Base-by-base conservation (phyloP, 2,113 vertebrate species). In the Anseranas semipalmata region DNA sequence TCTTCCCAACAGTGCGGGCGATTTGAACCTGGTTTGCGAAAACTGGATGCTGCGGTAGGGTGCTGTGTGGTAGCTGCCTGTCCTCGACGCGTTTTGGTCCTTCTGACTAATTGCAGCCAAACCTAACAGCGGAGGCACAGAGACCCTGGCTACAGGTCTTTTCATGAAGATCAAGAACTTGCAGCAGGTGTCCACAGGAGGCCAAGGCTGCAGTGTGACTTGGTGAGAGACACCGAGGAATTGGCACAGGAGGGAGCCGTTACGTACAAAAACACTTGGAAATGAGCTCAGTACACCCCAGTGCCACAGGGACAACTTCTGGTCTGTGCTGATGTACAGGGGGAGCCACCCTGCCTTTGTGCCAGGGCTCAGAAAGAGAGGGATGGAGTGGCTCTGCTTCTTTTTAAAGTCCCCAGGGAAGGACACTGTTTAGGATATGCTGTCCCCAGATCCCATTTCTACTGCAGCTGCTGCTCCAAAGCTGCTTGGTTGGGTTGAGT, bases 41-140 rank as follows among this genome's bases (percentile, higher is more conserved):
- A 65, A 17, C 39, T 14, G 59, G 41, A n/a, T 4, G 2, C 21
- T 0, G 0, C 7, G 28, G 48, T 41, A 39, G 28, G 2, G 20
- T 35, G 70, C 14, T 60, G 6, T 76, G 10, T 43, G 37, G 55
- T 78, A 4, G 14, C n/a, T 59, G 5, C 19, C 5, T 43, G 14
- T 76, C 62, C 17, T 70, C 24, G 10, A 17, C 5, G 5, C 17
- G 8, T 66, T 62, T 56, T 3, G 24, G 67, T 71, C 56, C 74
- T 66, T 32, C 56, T 80, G 37, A 33, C 48, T 46, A 11, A 33
- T 62, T 56, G 28, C 30, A 37, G 8, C 25, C 25, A 37, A 74
- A 60, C 21, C n/a, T 37, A 28, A 19, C 32, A 48, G 1, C 5
- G 33, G 32, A 65, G 62, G 14, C 5, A 1, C 41, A 32, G 70